Conservation (phyloP, 2,113 vertebrate species). For the Malurus alboscapulatus region DNA sequence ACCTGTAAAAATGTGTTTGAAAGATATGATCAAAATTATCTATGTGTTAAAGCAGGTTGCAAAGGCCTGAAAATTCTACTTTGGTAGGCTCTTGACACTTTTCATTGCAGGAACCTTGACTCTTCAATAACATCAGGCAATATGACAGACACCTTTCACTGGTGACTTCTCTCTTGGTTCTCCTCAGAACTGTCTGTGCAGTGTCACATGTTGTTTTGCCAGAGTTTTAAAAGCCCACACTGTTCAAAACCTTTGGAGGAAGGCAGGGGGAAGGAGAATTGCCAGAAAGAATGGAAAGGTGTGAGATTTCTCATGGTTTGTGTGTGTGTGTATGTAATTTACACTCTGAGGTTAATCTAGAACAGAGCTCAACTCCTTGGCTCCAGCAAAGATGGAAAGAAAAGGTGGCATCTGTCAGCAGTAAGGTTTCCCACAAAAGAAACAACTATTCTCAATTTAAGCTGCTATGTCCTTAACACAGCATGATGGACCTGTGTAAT, state of each 20-base stretch:
- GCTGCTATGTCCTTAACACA: background rate
- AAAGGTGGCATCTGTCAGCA: background rate
- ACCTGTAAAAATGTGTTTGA: background rate
- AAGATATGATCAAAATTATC: background rate
- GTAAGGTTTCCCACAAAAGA: background rate
- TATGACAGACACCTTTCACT: background rate
- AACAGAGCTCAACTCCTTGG: background rate
- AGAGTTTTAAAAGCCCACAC: background rate
- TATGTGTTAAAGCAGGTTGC: background rate
- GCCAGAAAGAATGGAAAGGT: background rate
- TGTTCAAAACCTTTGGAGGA: background rate
- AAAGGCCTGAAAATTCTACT: background rate
- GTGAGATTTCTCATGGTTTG: background rate
- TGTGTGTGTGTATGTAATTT: rapidly evolving
- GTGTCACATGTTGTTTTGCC: background rate
- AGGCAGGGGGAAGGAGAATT: background rate
- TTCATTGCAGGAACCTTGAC: background rate
- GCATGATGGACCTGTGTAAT: background rate
- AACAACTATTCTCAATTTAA: background rate
- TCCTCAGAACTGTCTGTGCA: background rate
- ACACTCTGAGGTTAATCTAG: background rate
- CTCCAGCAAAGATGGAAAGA: background rate
- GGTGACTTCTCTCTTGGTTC: background rate
- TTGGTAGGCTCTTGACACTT: background rate
- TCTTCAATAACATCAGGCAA: background rate